A percentile compares a stretch with the other conserved stretches of the same genome.
Evolutionary conservation across 2,888 invertebrate species (phyloP).

Genomic region (Hesperia comma): DNA sequence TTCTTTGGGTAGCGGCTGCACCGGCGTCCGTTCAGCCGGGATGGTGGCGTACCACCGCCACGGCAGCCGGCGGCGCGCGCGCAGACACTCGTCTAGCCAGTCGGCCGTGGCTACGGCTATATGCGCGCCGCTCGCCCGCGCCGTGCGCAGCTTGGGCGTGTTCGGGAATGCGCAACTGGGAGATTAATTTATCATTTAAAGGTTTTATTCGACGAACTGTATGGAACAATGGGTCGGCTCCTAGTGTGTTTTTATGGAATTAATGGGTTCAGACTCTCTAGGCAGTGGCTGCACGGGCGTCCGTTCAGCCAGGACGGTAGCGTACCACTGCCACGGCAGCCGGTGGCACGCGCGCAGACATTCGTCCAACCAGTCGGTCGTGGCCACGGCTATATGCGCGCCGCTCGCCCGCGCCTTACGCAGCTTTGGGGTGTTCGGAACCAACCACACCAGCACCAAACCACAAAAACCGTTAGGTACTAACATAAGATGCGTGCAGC

Average conservation of each 20-base stretch:
- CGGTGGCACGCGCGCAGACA: constrained; percentile 84
- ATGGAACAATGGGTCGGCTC: too few species aligned
- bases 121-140: constrained; percentile 58
- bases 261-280: background rate
- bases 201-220: too few species aligned
- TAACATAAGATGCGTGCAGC: constrained; percentile 94
- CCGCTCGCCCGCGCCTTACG: constrained; percentile 82
- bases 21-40: constrained; percentile 81
- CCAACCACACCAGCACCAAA: too few species aligned
- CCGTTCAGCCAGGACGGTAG: constrained; percentile 81
- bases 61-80: constrained; percentile 84
- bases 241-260: too few species aligned
- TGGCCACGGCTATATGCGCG: constrained; percentile 79
- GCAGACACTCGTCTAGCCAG: constrained; percentile 89
- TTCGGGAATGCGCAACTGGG: constrained; percentile 93
- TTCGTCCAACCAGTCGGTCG: constrained; percentile 89
- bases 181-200: too few species aligned
- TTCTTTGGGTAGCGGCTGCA: constrained; percentile 8
- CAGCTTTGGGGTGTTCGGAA: constrained; percentile 94
- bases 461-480: constrained; percentile 52
- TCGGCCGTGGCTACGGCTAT: constrained; percentile 85
- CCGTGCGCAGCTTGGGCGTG: constrained; percentile 93
- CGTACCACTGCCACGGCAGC: constrained; percentile 87
- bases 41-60: constrained; percentile 87
- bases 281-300: constrained; percentile 66